Conservation (phyloP, 2,113 vertebrate genomes). For the Hipposideros armiger region DNA sequence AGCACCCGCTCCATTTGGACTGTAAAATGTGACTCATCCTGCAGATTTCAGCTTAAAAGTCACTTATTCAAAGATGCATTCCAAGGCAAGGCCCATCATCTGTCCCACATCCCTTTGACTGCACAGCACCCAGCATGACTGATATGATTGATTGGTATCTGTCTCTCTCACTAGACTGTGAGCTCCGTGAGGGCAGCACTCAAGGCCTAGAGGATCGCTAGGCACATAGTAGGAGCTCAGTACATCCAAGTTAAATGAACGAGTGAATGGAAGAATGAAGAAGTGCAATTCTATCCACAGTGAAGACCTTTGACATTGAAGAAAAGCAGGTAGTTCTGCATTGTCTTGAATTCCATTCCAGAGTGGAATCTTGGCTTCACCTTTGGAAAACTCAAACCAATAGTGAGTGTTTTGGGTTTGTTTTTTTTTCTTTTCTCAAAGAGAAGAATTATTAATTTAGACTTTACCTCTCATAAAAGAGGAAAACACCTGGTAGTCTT, state of each 20-base stretch:
- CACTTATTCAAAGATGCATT: background rate
- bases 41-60: background rate
- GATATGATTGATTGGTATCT: background rate
- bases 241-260: background rate
- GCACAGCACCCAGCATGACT: background rate
- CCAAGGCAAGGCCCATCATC: background rate
- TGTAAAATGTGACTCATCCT: background rate
- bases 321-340: background rate
- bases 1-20: background rate
- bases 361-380: background rate
- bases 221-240: background rate
- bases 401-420: background rate
- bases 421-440: background rate
- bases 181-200: background rate
- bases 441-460: background rate
- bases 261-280: background rate
- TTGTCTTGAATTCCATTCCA: background rate
- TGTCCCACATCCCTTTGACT: background rate
- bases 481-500: background rate
- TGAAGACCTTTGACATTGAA: background rate
- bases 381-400: background rate
- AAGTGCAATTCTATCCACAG: background rate
- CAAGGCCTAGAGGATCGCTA: background rate
- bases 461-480: constrained; percentile 21
- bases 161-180: background rate